Evolutionary conservation across 2,888 invertebrate species (phyloP), one percentile per base, ranked within the genome.

Genomic region (Orthosia gothica): DNA sequence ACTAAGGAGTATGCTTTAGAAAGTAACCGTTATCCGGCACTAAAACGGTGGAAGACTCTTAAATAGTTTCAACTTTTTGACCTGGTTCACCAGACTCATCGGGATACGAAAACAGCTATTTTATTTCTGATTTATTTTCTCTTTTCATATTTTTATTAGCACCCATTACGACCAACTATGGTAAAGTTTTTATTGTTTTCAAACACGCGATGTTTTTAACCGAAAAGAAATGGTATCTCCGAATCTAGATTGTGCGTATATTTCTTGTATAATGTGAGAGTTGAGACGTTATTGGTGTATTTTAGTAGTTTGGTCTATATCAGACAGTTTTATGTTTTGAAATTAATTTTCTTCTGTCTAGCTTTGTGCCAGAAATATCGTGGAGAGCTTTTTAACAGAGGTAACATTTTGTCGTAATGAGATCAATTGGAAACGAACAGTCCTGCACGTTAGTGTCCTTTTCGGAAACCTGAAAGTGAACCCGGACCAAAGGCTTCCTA

Each of bases 121-220:
- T 52, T 68, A 50, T 81, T 58, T 58, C 26, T 47, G 62, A 71
- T 81, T 84, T 85, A 82, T 70, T 50, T 68, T 65, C 64, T 64
- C 65, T 57, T 68, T 82, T 71, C 49, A 68, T 69, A 70, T 82
- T 82, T 82, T 82, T 85, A 85, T 82, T 82, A 69, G 69, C 62
- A 40, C 47, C 58, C 70, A 65, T 71, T 68, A 76, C 64, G 23
- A 54, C 59, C 58, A n/a, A 74, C 58, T 67, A 49, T 66, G 58
- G 61, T 12, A 52, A 82, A 65, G 12, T 74, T 85, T 85, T 85
- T 82, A 82, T 77, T 69, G 65, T 71, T 71, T 45, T 58, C 12
- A 13, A 52, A 71, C 81, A 82, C 65, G 85, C 78, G 26, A 85
- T 68, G 49, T 68, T 75, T 57, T 57, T 49, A 61, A 65, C 52